These are phyloP conservation scores for Sturnus vulgaris DNA, from an alignment of 2,113 vertebrate genomes.

Conservation along the genomic window DNA sequence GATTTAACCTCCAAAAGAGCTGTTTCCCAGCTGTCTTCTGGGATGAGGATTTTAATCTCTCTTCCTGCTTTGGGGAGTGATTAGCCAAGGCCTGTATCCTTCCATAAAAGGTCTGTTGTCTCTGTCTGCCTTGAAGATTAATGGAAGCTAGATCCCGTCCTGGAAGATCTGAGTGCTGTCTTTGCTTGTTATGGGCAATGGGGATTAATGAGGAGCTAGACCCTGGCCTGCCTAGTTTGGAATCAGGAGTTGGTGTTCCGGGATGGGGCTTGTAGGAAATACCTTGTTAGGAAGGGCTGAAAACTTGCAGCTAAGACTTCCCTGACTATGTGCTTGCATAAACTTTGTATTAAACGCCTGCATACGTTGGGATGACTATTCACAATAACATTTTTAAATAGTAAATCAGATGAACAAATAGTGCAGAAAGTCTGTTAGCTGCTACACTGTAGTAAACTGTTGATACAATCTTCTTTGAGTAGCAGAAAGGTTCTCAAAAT, in stretches of 20 bases:
- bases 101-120: slow-evolving; percentile 35
- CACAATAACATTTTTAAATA: neutral
- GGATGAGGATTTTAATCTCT: neutral
- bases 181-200: neutral
- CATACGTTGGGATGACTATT: neutral
- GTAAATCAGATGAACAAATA: neutral
- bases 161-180: neutral
- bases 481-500: neutral
- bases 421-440: neutral
- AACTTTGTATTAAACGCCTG: neutral
- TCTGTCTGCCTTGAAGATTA: slow-evolving; percentile 34
- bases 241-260: neutral
- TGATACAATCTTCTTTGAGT: neutral
- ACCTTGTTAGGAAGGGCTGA: slow-evolving; percentile 20
- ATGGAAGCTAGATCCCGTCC: slow-evolving; percentile 8
- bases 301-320: neutral
- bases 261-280: neutral
- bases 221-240: neutral
- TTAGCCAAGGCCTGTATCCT: neutral
- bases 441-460: neutral
- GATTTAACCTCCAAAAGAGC: neutral
- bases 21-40: neutral
- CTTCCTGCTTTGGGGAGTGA: neutral
- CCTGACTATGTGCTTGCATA: neutral
- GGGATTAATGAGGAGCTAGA: slow-evolving; percentile 28